Evolutionary conservation across 2,113 vertebrate genomes (phyloP).

Genomic region (Passer montanus): DNA sequence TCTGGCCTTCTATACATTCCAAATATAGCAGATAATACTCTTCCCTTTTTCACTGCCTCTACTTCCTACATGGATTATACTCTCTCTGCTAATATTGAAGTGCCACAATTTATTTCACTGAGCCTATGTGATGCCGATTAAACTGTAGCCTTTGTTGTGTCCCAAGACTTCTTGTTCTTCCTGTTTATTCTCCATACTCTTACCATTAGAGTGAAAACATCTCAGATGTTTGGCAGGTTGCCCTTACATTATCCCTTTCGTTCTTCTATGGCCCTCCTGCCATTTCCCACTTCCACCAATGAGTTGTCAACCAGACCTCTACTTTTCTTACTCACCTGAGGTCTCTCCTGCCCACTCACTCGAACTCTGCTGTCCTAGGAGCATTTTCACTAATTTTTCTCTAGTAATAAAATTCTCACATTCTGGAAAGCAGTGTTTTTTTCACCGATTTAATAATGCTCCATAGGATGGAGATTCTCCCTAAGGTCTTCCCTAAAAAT

Average conservation of each 20-base stretch:
- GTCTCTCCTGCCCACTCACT: neutral
- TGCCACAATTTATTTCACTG: constrained; percentile 14
- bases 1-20: constrained; percentile 1
- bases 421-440: neutral
- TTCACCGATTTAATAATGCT: neutral
- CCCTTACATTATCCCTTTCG: constrained; percentile 38
- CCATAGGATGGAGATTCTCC: neutral
- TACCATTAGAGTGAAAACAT: constrained; percentile 40
- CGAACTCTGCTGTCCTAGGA: neutral
- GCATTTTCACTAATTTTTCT: neutral
- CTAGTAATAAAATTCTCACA: neutral
- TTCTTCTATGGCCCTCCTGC: constrained; percentile 13
- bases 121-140: constrained; percentile 7
- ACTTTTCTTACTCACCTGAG: constrained; percentile 33
- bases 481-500: neutral
- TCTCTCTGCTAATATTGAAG: constrained; percentile 22
- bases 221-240: constrained; percentile 67
- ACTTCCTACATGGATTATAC: constrained; percentile 8
- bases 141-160: constrained; percentile 47
- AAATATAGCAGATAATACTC: neutral
- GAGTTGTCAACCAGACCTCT: neutral
- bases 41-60: neutral
- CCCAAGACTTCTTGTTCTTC: constrained; percentile 52
- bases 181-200: constrained; percentile 64
- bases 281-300: constrained; percentile 36